These are phyloP conservation scores for Patella caerulea DNA, from an alignment of 2,888 invertebrate species.

Conservation along the genomic window DNA sequence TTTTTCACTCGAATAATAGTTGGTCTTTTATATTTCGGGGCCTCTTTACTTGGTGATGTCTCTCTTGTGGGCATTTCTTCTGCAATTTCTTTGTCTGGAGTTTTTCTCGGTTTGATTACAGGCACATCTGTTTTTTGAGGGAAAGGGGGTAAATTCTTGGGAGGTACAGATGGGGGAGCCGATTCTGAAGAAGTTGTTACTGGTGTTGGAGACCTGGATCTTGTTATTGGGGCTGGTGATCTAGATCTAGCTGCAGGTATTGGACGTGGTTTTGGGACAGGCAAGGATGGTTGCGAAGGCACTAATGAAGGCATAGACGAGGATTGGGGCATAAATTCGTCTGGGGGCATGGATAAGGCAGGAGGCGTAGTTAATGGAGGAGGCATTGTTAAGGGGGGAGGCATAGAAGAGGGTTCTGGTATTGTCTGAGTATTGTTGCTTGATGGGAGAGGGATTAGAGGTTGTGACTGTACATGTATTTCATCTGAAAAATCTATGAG, in stretches of 20 bases:
- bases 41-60: neutral
- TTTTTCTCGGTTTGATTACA: conserved; percentile 2
- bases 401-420: neutral
- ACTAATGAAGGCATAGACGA: neutral
- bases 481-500: conserved; percentile 9
- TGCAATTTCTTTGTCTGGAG: conserved; percentile 3
- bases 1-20: conserved; percentile 20
- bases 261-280: conserved; percentile 16
- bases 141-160: neutral
- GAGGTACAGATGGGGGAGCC: conserved; percentile 13
- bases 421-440: neutral
- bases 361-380: conserved; percentile 23
- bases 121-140: neutral
- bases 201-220: conserved; percentile 2
- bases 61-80: conserved; percentile 1
- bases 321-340: neutral
- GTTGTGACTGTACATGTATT: neutral
- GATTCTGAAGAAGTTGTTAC: neutral
- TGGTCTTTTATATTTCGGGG: conserved; percentile 22
- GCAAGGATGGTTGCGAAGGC: conserved; percentile 14
- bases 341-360: conserved; percentile 20
- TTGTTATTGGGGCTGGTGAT: neutral
- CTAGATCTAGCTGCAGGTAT: neutral
- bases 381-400: conserved; percentile 23
- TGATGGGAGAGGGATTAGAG: neutral